Base-by-base conservation (phyloP, 2,113 vertebrate species). In the Bubalus kerabau region DNA sequence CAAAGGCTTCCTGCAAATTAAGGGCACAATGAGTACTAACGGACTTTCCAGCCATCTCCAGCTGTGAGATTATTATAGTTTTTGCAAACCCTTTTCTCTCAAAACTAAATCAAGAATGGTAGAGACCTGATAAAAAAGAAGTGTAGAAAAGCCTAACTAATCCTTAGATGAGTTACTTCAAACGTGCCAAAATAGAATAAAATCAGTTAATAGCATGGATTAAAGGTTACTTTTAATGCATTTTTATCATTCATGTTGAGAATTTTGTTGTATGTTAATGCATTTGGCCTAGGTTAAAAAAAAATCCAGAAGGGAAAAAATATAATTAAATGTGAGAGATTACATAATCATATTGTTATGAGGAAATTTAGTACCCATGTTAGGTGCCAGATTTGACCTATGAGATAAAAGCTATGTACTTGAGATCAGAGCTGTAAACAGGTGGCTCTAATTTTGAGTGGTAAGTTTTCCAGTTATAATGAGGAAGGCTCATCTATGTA, bases 91-190 rank as follows among this genome's bases (percentile, higher is more conserved):
- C 95, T 94, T 98, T 98, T 62, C 48, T 98, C 98, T 96, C 82
- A 56, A 98, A 98, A 98, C 97, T 26, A 97, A 98, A 71, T 85
- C 98, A 95, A 94, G 95, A 98, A 97, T n/a, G 89, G 32, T 90
- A 52, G 93, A 88, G 92, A 97, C 98, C 28, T 94, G 97, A 97
- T 98, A 98, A 98, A 98, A 98, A 98, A 98, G 98, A 91, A 96
- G 56, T 89, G 82, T 87, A 50, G 48, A 84, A 97, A 98, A 96
- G 80, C 95, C 78, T 96, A 95, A 97, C 92, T 96, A 54, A 97
- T 98, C 60, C 64, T 84, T 74, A 97, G 96, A 98, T 97, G 82
- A 28, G 26, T 98, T 98, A 98, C 97, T 98, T 98, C 60, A 91
- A 40, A 98, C 91, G 87, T 95, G 60, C 82, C 32, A 56, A 16